These are phyloP conservation scores for Cnemophilus loriae DNA, from an alignment of 2,113 vertebrate genomes.

Conservation along the genomic window DNA sequence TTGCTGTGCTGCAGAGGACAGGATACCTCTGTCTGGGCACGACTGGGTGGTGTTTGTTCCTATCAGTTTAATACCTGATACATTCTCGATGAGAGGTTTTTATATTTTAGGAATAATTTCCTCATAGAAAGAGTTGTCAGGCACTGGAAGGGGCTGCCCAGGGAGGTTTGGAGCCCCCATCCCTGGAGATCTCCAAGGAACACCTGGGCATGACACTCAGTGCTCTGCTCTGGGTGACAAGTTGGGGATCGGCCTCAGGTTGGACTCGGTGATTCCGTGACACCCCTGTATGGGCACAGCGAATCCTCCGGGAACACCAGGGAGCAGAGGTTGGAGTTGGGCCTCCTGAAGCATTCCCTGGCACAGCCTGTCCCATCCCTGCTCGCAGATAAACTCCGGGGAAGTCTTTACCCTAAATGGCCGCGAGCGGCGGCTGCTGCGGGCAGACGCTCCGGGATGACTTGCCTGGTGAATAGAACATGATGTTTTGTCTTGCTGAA, in stretches of 20 bases:
- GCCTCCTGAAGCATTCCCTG: background rate
- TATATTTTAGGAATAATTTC: background rate
- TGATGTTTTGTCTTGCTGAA: background rate
- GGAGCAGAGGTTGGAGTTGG: background rate
- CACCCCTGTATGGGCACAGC: background rate
- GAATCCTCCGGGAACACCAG: background rate
- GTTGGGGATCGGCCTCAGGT: fast-evolving
- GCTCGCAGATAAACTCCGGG: background rate
- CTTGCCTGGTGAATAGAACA: background rate
- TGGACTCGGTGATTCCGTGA: fast-evolving
- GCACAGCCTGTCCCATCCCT: background rate
- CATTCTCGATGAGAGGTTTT: background rate
- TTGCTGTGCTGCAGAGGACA: background rate
- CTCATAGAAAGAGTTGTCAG: background rate
- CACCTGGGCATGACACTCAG: background rate
- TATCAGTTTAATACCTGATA: background rate
- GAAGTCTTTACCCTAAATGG: constrained; percentile 14
- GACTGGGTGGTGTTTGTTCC: background rate
- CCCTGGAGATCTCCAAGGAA: background rate
- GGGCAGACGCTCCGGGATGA: background rate
- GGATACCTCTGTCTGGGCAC: background rate
- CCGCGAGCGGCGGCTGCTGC: background rate
- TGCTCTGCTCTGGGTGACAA: background rate
- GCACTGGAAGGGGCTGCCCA: background rate
- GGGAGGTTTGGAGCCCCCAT: background rate